Percentiles rank a stretch among this genome's conserved stretches.
Conservation (phyloP, 2,113 vertebrate genomes). For the Dinomys branickii region DNA sequence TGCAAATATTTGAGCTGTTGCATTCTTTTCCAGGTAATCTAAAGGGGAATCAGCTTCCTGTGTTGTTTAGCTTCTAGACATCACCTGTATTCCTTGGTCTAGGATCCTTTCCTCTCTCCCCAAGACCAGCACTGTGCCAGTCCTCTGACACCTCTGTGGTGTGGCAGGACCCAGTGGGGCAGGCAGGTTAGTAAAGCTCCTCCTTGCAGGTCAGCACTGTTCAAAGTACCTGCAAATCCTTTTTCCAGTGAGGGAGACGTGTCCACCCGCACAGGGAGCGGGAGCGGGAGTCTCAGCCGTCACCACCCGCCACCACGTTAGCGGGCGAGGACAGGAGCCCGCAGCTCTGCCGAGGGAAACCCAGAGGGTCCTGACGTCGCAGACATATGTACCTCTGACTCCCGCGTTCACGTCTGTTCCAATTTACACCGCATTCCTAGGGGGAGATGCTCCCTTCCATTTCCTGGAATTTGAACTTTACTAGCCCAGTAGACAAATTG, state of each 20-base stretch:
- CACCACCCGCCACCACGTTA: neutral
- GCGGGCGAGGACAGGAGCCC: neutral
- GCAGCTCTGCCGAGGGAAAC: neutral
- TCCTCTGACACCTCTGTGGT: neutral
- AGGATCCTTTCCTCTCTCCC: neutral
- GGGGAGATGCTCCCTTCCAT: slow-evolving; percentile 39
- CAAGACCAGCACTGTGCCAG: neutral
- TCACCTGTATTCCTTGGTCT: neutral
- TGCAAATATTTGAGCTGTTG: neutral
- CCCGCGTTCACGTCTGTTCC: neutral
- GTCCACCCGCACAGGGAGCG: neutral
- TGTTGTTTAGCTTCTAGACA: neutral
- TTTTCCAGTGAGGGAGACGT: neutral
- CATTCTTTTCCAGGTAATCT: neutral
- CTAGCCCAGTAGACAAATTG: neutral
- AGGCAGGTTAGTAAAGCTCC: neutral
- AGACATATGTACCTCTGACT: neutral
- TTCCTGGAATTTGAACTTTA: slow-evolving; percentile 23
- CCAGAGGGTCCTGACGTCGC: neutral
- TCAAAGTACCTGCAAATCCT: neutral
- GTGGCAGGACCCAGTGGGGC: neutral
- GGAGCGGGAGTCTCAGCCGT: neutral
- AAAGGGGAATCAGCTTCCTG: neutral
- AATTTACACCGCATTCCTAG: neutral
- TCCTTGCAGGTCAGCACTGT: neutral